phyloP scores from a whole-genome alignment of 2,888 invertebrate species.

The Athalia circularis region DNA sequence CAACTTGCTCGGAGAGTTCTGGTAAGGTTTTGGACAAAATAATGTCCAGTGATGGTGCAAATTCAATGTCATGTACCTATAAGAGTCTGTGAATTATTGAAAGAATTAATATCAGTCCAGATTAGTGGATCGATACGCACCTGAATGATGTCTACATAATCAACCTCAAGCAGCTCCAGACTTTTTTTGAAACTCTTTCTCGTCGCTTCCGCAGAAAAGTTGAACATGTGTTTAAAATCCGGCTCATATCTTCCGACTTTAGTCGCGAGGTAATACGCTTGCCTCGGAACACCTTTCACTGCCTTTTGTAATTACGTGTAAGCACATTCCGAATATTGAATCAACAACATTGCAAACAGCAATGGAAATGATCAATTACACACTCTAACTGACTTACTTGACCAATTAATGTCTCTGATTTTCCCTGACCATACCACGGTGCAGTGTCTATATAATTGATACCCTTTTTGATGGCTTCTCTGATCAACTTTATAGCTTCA shows the following conservation, averaged over 20 bases:
- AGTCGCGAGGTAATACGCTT: conserved; percentile 91
- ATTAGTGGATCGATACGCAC: conserved; percentile 74
- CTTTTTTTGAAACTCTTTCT: conserved; percentile 85
- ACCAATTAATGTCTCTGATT: conserved; percentile 88
- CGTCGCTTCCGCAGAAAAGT: conserved; percentile 88
- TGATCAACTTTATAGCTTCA: conserved; percentile 82
- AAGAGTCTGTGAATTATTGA: conserved; percentile 48
- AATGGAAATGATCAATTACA: conserved; percentile 1
- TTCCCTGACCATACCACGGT: conserved; percentile 94
- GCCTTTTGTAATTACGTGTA: conserved; percentile 76
- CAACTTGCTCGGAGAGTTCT: conserved; percentile 83
- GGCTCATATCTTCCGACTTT: conserved; percentile 92
- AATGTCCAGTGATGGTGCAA: conserved; percentile 84
- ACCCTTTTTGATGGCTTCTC: conserved; percentile 84
- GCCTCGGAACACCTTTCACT: conserved; percentile 85
- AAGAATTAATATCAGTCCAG: not conserved
- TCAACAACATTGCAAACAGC: not conserved
- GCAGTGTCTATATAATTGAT: conserved; percentile 95
- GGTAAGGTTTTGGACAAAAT: conserved; percentile 92
- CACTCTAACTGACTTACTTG: conserved; percentile 75
- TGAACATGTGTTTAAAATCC: conserved; percentile 85
- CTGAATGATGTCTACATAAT: conserved; percentile 93
- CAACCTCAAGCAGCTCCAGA: conserved; percentile 82
- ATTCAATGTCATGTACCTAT: conserved; percentile 95
- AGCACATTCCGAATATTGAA: not conserved